phyloP scores from a whole-genome alignment of 92 coral and sea anemone species.

The Umimayanthus kanabou region DNA sequence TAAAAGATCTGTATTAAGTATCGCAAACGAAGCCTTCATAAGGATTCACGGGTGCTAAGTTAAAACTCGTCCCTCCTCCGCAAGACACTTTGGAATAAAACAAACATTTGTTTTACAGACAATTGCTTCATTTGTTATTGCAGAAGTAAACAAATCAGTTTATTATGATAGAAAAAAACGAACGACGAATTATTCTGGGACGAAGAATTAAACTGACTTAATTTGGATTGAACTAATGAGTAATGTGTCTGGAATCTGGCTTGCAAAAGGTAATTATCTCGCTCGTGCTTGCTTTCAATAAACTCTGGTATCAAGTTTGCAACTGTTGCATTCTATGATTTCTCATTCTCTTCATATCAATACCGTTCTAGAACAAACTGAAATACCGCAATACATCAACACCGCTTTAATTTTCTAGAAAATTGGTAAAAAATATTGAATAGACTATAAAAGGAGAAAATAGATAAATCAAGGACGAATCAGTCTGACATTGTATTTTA shows the following conservation, averaged over 20 bases:
- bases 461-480: too few relatives aligned
- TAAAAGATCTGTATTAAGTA: neutral
- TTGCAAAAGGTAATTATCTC: neutral
- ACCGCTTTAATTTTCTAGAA: too few relatives aligned
- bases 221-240: neutral
- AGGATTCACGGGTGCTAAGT: neutral
- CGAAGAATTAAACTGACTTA: neutral
- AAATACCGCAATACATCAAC: neutral
- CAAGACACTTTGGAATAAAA: too few relatives aligned
- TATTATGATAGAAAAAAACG: neutral
- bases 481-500: too few relatives aligned
- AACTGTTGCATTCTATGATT: neutral
- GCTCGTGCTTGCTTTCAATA: neutral
- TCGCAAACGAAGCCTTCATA: neutral
- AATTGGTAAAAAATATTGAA: too few relatives aligned
- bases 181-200: neutral
- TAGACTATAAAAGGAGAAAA: too few relatives aligned
- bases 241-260: neutral
- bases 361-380: neutral
- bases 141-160: too few relatives aligned
- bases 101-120: too few relatives aligned
- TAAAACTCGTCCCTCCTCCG: neutral
- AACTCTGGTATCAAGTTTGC: neutral
- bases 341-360: neutral
- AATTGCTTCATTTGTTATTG: too few relatives aligned